phyloP scores from a whole-genome alignment of 2,888 invertebrate species.

The Standfussiana lucernea region DNA sequence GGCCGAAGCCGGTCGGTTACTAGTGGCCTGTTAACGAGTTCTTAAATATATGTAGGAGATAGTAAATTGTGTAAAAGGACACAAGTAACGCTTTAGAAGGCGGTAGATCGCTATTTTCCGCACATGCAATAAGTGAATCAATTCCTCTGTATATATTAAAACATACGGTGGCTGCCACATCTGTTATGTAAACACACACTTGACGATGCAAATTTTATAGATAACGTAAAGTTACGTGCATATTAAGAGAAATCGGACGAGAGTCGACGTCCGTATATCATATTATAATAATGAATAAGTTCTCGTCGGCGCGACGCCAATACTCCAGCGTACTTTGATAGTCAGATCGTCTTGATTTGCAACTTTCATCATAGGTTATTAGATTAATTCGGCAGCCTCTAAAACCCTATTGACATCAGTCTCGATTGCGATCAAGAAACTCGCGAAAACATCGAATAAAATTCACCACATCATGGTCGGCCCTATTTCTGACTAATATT shows the following conservation, averaged over 20 bases:
- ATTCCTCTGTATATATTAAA: constrained; percentile 55
- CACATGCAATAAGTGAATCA: constrained; percentile 37
- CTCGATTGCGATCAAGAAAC: not conserved
- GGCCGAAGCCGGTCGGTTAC: too few relatives aligned
- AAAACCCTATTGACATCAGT: not conserved
- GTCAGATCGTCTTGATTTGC: constrained; percentile 84
- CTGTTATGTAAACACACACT: constrained; percentile 73
- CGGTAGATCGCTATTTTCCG: not conserved
- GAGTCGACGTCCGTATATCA: constrained; percentile 75
- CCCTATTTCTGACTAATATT: not conserved
- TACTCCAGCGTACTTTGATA: constrained; percentile 78
- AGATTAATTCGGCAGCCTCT: constrained; percentile 7
- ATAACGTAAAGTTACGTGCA: constrained; percentile 85
- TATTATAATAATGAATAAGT: constrained; percentile 76
- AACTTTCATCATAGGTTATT: constrained; percentile 75
- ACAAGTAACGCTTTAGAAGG: not conserved
- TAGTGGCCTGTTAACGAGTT: not conserved
- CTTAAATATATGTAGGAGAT: not conserved
- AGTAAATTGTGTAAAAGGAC: not conserved
- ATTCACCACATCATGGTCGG: not conserved
- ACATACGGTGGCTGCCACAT: constrained; percentile 54
- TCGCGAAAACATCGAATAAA: not conserved
- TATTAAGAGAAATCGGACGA: constrained; percentile 72
- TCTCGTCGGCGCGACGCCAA: constrained; percentile 60
- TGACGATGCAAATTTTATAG: constrained; percentile 81